A percentile compares a stretch with the other conserved stretches of the same genome.
Evolutionary conservation across 2,888 invertebrate genomes (phyloP).

Genomic region (Lampropteryx suffumata): DNA sequence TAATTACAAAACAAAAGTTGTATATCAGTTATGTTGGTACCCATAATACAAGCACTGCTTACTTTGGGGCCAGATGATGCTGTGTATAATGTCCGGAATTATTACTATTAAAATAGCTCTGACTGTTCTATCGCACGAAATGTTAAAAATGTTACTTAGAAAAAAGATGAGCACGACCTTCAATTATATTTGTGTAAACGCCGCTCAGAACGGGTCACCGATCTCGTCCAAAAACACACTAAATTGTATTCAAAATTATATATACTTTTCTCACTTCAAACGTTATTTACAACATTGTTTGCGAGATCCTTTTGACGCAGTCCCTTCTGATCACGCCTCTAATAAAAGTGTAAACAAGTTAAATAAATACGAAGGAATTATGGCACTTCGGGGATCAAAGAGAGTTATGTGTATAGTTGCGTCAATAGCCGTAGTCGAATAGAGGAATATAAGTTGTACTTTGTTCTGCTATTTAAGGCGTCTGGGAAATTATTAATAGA

Average conservation of each 20-base stretch:
- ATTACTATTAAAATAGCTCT: too few relatives aligned
- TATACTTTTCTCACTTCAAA: slow-evolving; percentile 21
- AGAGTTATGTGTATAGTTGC: slow-evolving; percentile 14
- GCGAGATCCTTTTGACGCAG: slow-evolving; percentile 23
- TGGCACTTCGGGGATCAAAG: slow-evolving; percentile 21
- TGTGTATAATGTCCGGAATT: too few relatives aligned
- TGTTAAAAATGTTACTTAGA: too few relatives aligned
- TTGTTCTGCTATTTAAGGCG: background rate
- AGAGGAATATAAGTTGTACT: background rate
- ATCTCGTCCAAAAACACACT: background rate
- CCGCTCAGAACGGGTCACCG: too few relatives aligned
- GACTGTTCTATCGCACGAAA: too few relatives aligned
- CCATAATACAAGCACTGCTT: too few relatives aligned
- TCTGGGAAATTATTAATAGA: too few relatives aligned
- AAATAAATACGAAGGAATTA: slow-evolving; percentile 29
- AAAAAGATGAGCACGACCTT: too few relatives aligned
- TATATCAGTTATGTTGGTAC: too few relatives aligned
- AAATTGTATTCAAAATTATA: background rate
- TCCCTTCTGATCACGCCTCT: slow-evolving; percentile 30
- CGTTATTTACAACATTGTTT: slow-evolving; percentile 28
- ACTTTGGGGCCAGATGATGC: too few relatives aligned
- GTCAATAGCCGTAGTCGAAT: slow-evolving; percentile 5
- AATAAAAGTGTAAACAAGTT: slow-evolving; percentile 32
- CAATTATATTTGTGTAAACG: too few relatives aligned
- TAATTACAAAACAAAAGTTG: too few relatives aligned